Conservation (phyloP, 2,113 vertebrate genomes). For the Pipa parva region DNA sequence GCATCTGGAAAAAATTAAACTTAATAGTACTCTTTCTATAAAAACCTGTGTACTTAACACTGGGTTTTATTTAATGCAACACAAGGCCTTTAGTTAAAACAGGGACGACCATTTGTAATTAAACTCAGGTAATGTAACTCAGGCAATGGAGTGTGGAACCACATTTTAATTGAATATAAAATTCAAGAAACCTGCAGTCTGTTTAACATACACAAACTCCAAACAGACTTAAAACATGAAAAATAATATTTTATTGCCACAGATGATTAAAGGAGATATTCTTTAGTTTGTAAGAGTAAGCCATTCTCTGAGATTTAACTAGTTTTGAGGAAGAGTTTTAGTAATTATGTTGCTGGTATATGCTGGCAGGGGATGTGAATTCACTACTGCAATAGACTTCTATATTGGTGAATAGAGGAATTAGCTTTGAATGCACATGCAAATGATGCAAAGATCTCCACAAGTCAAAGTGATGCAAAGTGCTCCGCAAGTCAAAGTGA, state of each 20-base stretch:
- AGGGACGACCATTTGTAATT: neutral
- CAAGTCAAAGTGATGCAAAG: no score
- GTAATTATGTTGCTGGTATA: no score
- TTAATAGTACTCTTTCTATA: neutral
- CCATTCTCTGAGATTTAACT: no score
- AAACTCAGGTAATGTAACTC: neutral
- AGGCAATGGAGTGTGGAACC: neutral
- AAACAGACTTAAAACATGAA: neutral
- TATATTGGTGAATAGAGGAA: no score
- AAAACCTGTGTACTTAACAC: conserved; percentile 1
- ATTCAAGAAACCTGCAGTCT: neutral
- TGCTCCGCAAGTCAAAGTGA: no score
- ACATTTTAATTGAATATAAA: neutral
- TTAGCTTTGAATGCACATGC: no score
- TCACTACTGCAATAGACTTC: no score
- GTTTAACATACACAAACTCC: neutral
- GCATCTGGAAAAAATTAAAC: neutral
- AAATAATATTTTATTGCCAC: neutral
- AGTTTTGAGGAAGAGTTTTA: no score
- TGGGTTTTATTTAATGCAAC: neutral
- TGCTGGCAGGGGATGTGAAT: no score
- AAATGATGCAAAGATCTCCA: no score
- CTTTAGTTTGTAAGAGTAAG: no score
- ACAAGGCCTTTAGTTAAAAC: neutral
- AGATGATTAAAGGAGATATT: no score